phyloP scores from a whole-genome alignment of 2,888 invertebrate genomes.

The Amorpha juglandis region DNA sequence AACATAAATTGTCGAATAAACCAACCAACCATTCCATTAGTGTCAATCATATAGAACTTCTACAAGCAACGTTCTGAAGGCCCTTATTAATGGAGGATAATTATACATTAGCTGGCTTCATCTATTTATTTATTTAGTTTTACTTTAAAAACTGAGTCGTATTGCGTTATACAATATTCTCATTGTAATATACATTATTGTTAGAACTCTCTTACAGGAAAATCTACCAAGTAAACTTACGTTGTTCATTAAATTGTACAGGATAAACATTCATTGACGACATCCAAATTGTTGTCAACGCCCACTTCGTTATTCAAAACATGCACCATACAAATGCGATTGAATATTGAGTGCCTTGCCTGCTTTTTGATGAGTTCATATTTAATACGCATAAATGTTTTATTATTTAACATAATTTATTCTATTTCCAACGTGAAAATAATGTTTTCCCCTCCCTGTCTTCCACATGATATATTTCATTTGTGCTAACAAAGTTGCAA shows the following conservation, averaged over 20 bases:
- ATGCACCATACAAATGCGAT: conserved; percentile 3
- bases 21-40: too few relatives aligned
- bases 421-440: background rate
- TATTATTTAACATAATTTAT: conserved; percentile 1
- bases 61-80: too few relatives aligned
- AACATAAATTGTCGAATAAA: too few relatives aligned
- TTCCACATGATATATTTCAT: background rate
- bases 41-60: too few relatives aligned
- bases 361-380: background rate
- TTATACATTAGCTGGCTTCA: too few relatives aligned
- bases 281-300: conserved; percentile 3
- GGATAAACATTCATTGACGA: background rate
- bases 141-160: too few relatives aligned
- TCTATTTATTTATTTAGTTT: too few relatives aligned
- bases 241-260: background rate
- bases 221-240: background rate
- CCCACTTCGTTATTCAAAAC: conserved; percentile 3
- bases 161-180: too few relatives aligned
- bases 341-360: conserved; percentile 4
- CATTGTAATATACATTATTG: background rate
- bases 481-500: background rate
- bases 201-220: background rate
- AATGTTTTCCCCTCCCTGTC: background rate
- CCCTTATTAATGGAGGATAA: too few relatives aligned
- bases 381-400: conserved; percentile 10